Conservation (phyloP, 2,888 invertebrate genomes). For the Drosophila putrida region DNA sequence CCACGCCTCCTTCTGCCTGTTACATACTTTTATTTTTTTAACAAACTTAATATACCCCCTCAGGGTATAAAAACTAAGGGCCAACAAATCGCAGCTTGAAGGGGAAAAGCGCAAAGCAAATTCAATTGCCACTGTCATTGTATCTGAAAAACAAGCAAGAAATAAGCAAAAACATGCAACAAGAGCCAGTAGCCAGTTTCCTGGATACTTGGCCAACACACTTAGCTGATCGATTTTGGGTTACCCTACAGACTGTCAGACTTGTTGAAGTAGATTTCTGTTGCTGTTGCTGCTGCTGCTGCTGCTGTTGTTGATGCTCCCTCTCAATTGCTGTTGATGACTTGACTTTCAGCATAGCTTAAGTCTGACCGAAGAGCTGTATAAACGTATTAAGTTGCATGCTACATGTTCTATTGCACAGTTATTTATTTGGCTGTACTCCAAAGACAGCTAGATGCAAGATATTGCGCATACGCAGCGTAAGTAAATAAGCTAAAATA, state of each 20-base stretch:
- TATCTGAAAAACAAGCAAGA: slow-evolving; percentile 40
- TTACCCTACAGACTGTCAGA: slow-evolving; percentile 44
- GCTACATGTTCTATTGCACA: slow-evolving; percentile 22
- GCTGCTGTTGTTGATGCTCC: slow-evolving; percentile 15
- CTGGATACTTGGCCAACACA: slow-evolving; percentile 28
- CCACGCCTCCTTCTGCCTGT: no score
- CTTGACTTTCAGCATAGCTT: slow-evolving; percentile 50
- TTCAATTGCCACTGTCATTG: slow-evolving; percentile 70
- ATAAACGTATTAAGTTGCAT: slow-evolving; percentile 43
- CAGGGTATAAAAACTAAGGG: slow-evolving; percentile 32
- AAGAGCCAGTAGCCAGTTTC: slow-evolving; percentile 7
- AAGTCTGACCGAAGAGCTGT: slow-evolving; percentile 26
- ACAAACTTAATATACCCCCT: no score
- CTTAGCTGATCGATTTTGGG: slow-evolving; percentile 71
- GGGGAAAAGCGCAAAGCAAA: slow-evolving; percentile 37
- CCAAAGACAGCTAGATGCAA: slow-evolving; percentile 12
- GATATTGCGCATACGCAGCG: slow-evolving; percentile 32
- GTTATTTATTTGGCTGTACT: slow-evolving; percentile 25
- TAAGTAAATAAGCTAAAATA: background rate
- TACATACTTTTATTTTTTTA: no score
- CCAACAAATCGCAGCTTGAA: slow-evolving; percentile 33
- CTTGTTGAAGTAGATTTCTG: slow-evolving; percentile 34
- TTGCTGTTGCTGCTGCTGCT: slow-evolving; percentile 9
- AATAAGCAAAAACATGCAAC: slow-evolving; percentile 20
- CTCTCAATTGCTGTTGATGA: slow-evolving; percentile 51